Percentiles rank a stretch among this genome's conserved stretches.
phyloP scores from a whole-genome alignment of 1,140 invertebrate genomes.

The Caerostris extrusa region DNA sequence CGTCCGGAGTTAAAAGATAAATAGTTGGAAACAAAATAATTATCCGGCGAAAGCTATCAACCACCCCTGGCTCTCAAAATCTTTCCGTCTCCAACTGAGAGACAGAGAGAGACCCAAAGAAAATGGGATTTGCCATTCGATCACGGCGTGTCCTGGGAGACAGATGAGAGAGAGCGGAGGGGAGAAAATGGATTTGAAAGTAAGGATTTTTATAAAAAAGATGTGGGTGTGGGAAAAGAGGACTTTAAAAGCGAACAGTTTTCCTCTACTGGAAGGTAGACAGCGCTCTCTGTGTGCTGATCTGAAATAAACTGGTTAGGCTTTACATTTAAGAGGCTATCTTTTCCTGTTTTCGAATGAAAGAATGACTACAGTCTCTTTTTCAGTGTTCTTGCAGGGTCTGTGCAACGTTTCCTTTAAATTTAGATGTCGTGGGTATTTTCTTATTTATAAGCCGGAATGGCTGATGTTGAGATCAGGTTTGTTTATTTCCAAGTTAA shows the following conservation, averaged over 20 bases:
- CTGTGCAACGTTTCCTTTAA: background rate
- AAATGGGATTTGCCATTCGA: slow-evolving; percentile 51
- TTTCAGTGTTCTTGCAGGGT: background rate
- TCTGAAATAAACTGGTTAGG: background rate
- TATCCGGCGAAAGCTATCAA: background rate
- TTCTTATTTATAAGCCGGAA: background rate
- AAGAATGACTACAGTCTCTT: background rate
- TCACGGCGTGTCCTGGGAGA: background rate
- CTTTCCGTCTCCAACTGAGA: slow-evolving; percentile 3
- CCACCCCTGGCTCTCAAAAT: background rate
- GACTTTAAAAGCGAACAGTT: background rate
- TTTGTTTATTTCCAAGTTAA: no score
- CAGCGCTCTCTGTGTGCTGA: no score
- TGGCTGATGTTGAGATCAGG: background rate
- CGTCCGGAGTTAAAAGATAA: slow-evolving; percentile 1
- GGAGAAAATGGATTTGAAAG: slow-evolving; percentile 31
- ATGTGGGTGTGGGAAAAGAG: background rate
- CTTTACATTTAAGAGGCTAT: slow-evolving; percentile 28
- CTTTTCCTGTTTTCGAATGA: background rate
- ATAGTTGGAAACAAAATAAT: slow-evolving; percentile 44
- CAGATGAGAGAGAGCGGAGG: background rate
- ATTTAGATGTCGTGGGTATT: background rate
- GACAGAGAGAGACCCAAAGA: background rate
- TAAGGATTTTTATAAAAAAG: background rate
- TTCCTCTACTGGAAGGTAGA: background rate